Percentiles rank a stretch among this genome's conserved stretches.
phyloP scores from a whole-genome alignment of 2,113 vertebrate species.

The Ellobius talpinus region DNA sequence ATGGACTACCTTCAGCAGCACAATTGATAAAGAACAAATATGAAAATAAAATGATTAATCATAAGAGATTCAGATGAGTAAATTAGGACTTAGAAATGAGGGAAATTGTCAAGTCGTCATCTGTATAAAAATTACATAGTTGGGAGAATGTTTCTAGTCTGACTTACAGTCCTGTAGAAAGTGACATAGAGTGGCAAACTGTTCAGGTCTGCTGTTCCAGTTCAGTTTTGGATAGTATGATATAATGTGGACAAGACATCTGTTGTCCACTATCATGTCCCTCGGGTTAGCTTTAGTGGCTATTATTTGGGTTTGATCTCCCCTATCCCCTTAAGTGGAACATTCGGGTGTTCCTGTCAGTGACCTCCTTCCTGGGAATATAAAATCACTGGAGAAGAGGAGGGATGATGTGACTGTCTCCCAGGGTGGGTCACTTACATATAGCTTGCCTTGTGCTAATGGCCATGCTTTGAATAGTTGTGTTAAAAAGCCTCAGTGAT shows the following conservation, averaged over 20 bases:
- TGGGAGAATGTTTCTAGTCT: not conserved
- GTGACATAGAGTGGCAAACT: not conserved
- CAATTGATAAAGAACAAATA: slow-evolving; percentile 78
- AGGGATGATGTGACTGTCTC: not conserved
- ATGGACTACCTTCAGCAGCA: slow-evolving; percentile 74
- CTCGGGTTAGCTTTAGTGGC: not conserved
- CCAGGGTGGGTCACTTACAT: too few relatives aligned
- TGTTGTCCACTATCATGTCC: not conserved
- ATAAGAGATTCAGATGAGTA: slow-evolving; percentile 55
- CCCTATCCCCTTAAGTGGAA: not conserved
- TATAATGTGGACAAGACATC: not conserved
- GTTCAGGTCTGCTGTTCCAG: not conserved
- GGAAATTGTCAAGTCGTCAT: not conserved
- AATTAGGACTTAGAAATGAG: slow-evolving; percentile 25
- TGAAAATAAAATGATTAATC: slow-evolving; percentile 73
- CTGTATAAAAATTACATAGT: not conserved
- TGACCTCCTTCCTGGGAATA: not conserved
- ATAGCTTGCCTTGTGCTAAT: not conserved
- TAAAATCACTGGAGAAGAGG: not conserved
- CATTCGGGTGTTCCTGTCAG: not conserved
- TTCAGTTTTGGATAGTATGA: not conserved
- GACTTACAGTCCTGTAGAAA: not conserved
- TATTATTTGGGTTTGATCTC: not conserved
- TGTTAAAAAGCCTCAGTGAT: not conserved
- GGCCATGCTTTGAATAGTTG: not conserved